A percentile compares a stretch with the other conserved stretches of the same genome.
These are phyloP conservation scores for Bradypus variegatus DNA, from an alignment of 2,797 vertebrate genomes.

Conservation along the genomic window DNA sequence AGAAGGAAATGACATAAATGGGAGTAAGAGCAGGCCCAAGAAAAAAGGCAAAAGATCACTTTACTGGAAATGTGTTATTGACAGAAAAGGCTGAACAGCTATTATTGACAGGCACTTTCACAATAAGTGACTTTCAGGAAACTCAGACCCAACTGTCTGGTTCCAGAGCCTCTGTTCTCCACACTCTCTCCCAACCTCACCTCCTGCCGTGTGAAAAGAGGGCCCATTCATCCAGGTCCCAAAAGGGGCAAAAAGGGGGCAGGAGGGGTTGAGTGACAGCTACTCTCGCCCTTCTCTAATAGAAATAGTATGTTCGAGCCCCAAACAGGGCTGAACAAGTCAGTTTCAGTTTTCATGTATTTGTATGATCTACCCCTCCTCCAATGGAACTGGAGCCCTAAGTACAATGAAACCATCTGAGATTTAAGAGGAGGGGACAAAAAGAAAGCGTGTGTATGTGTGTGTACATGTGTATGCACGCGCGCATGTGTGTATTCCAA, in stretches of 20 bases:
- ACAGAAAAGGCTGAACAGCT: accelerated
- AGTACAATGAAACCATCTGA: not conserved
- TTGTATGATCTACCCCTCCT: not conserved
- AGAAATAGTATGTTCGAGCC: not conserved
- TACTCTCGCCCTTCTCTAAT: not conserved
- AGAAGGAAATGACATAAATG: not conserved
- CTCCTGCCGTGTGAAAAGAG: not conserved
- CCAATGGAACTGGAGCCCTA: not conserved
- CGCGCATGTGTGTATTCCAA: not conserved
- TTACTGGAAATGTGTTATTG: not conserved
- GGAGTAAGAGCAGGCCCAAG: not conserved
- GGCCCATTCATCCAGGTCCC: not conserved
- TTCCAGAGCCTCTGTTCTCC: not conserved
- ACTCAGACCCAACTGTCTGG: not conserved
- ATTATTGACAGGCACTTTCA: not conserved
- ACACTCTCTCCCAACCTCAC: not conserved
- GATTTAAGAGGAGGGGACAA: not conserved
- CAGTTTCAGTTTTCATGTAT: not conserved
- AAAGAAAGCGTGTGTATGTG: no score
- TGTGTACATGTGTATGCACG: not conserved
- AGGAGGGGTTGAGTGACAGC: not conserved
- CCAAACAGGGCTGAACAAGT: not conserved
- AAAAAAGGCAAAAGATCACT: not conserved
- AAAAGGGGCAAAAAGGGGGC: not conserved
- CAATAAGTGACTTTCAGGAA: not conserved